Evolutionary conservation across 2,888 invertebrate species (phyloP), one percentile per base, ranked within the genome.

Genomic region (Machimus rusticus): DNA sequence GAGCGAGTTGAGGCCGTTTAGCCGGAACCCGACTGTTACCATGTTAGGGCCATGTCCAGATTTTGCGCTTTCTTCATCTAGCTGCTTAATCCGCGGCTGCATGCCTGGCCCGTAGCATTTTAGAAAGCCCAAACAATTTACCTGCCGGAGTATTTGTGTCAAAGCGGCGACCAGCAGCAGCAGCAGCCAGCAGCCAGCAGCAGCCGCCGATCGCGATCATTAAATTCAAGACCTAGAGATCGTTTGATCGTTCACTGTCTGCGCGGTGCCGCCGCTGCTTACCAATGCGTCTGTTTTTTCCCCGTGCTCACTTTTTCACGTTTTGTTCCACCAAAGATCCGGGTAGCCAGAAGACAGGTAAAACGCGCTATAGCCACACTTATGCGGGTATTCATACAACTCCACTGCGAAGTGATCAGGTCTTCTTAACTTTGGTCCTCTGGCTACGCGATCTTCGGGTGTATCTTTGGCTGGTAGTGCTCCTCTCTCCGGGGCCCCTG

Each of bases 291-390:
- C 46, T 66, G 66, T 31, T 66, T 74, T 85, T 85, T 74, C 46
- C 39, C 34, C 39, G 66, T 66, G 84, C 66, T 74, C 28, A 74
- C 74, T 85, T 85, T 85, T 85, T 85, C 85, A 74, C 74, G 74
- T 85, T 74, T 84, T 85, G 74, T 85, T 85, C 46, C 85, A 74
- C 74, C 85, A 74, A 85, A 85, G 85, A 85, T 85, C 85, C 85
- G 85, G 85, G 85, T 85, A 85, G 74, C 74, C 85, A 85, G 85
- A 74, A 74, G 74, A 74, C 85, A 85, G 74, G 66, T 46, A 74
- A 85, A 39, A 39, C 34, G 46, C 28, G 28, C 57, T 82, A 55
- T 57, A 82, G 28, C 14, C 57, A 74, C 46, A 74, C 85, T 19
- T 57, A 57, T 43, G 39, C 46, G 31, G 16, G 31, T 85, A 74